Percentiles rank a stretch among this genome's conserved stretches.
Evolutionary conservation across 2,113 vertebrate species (phyloP).

Genomic region (Lepisosteus osseus): DNA sequence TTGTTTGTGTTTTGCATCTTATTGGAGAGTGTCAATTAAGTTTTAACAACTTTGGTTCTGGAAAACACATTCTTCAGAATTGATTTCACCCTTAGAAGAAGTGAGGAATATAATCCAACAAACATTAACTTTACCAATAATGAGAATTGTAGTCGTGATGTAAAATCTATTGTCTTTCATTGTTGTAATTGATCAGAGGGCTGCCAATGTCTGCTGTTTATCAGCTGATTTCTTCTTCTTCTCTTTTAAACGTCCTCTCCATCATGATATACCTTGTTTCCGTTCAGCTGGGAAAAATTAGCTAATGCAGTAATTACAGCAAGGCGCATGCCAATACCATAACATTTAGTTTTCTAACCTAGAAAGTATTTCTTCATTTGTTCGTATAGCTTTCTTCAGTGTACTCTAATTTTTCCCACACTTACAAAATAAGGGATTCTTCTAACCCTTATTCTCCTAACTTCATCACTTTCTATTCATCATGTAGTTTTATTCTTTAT

Average conservation of each 20-base stretch:
- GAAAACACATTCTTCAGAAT: conserved; percentile 19
- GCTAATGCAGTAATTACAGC: conserved; percentile 22
- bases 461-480: neutral
- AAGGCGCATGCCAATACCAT: conserved; percentile 9
- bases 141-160: conserved; percentile 26
- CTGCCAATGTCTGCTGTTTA: conserved; percentile 12
- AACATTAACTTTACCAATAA: conserved; percentile 27
- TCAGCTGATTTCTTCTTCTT: conserved; percentile 11
- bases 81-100: conserved; percentile 12
- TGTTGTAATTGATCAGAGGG: conserved; percentile 26
- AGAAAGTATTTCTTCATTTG: neutral
- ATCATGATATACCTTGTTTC: conserved; percentile 7
- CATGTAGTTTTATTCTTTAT: neutral
- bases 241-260: conserved; percentile 11
- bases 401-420: conserved; percentile 3
- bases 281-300: conserved; percentile 24
- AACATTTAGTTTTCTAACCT: conserved; percentile 10
- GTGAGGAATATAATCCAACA: conserved; percentile 16
- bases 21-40: conserved; percentile 12
- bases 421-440: neutral
- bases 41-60: conserved; percentile 7
- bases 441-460: neutral
- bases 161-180: conserved; percentile 30
- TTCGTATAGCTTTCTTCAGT: neutral
- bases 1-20: neutral